Base-by-base conservation (phyloP, 2,797 vertebrate species). In the Neosilurus hyrtlii region DNA sequence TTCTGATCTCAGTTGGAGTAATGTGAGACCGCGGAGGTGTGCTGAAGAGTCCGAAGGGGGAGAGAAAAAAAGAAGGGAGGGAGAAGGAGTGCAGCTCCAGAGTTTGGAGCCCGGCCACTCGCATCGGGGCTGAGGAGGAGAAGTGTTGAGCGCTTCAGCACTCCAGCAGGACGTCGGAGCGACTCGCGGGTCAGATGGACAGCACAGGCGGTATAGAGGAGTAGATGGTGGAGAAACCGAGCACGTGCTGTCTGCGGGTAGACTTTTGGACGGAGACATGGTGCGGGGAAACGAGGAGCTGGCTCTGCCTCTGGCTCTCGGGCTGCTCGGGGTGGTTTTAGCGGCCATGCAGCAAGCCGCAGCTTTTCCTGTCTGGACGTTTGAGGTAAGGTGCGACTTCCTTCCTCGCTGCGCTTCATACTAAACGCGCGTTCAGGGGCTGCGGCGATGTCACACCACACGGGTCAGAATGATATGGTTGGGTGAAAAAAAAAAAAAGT, bases 361-460 rank as follows among this genome's bases (percentile, higher is more conserved):
- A 43, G 93, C 94, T 52, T 90, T 92, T 61, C 93, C 94, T 86
- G 90, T 90, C 88, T 91, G 94, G 94, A 94, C 91, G 76, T 83
- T 89, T 84, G 92, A 95, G 94, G 95, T 95, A 95, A 90, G 93
- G 56, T 82, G 71, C 54, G 83, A 70, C 62, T 68, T 51, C 26
- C 7, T 20, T 62, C 37, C 6, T 43, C 37, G 37, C 37, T 2
- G 37, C 6, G 37, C n/a, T n/a, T n/a, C n/a, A n/a, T n/a, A n/a
- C n/a, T n/a, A 43, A 43, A 43, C 37, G 6, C 6, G 37, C 6
- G 37, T 43, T 43, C 37, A 43, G 6, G 37, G 37, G 37, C 37
- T 43, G 37, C 6, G 37, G 37, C 37, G 37, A 43, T 6, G 37
- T n/a, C n/a, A n/a, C n/a, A n/a, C n/a, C n/a, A n/a, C n/a, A n/a